Evolutionary conservation across 2,888 invertebrate species (phyloP), one percentile per base, ranked within the genome.

Genomic region (Physocephala rufipes): DNA sequence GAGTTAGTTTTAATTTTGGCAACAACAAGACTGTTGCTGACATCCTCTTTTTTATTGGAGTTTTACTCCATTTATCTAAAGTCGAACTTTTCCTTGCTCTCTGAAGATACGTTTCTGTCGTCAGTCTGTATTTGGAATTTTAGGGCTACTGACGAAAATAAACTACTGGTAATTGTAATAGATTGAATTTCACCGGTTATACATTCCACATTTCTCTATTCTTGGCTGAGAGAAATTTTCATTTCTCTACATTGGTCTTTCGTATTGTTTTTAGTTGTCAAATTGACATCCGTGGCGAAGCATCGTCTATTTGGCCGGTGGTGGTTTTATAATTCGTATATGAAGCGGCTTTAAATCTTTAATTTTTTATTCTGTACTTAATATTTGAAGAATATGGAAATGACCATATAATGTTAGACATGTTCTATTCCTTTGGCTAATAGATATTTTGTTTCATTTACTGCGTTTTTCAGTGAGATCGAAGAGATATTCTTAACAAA

Each of bases 251-350:
- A 15, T 53, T 30, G 53, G 53, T 30, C 53, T 66, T 53, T 30
- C 65, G 53, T 19, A 66, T 21, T 19, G 21, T n/a, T 67, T 67
- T 68, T 72, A 77, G 74, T 77, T 77, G 76, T 76, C 75, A 78
- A 58, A 75, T 76, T 74, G 76, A 76, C 76, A 75, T 72, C 75
- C 74, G 73, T 73, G 67, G n/a, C 19, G 19, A 45, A 16, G 43
- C 63, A 67, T 55, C 70, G 67, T 36, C 58, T 63, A 55, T 67
- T 74, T 69, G 43, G 9, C 47, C 51, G 63, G 67, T 47, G 51
- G 59, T 66, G 36, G 15, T 58, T 36, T 66, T 65, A 24, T 4
- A 36, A 36, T 21, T 19, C 30, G 2, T 62, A 7, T 55, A 5
- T 28, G 47, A 24, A 15, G 15, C 19, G 43, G 65, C 19, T 9